Base-by-base conservation (phyloP, 2,888 invertebrate species). In the Xylota sylvarum region DNA sequence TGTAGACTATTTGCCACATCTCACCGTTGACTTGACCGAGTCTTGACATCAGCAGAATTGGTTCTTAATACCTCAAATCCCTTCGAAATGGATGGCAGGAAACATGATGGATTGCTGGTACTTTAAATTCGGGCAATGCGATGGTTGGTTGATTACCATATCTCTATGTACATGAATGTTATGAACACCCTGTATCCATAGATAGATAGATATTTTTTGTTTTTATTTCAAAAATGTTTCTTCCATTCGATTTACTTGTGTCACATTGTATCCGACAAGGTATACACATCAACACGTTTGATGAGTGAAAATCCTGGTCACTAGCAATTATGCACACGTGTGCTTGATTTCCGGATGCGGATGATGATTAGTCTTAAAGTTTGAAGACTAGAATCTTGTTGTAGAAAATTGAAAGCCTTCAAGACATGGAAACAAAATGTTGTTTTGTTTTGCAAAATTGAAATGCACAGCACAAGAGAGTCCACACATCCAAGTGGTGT, bases 391-490 rank as follows among this genome's bases (percentile, higher is more conserved):
- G 43, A 2, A 14, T 43, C 43, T 43, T 23, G 23, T 23, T n/a
- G n/a, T n/a, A n/a, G n/a, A n/a, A n/a, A n/a, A n/a, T n/a, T 6
- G 12, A 40, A 12, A 4, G 40, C 40, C 10, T 40, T 40, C 40
- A 40, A 40, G 40, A 40, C 12, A 12, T 40, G 4, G 40, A 40
- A 40, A n/a, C 12, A 40, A 40, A 3, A n/a, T 50, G 23, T 48
- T 52, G 17, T 0, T 14, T 14, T 27, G 32, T 0, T 14, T 14
- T 27, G 40, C 30, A 12, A 58, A 58, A 70, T 70, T 70, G 9
- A 58, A 55, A 70, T 70, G 56, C 70, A 10, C 14, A 12, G 10
- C 69, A 67, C 67, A 67, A 52, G 43, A n/a, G n/a, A 10, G 40
- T 43, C 30, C 40, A 48, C 5, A 37, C 35, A 55, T 10, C 30